Conservation (phyloP, 2,113 vertebrate species). For the Pteropus alecto region DNA sequence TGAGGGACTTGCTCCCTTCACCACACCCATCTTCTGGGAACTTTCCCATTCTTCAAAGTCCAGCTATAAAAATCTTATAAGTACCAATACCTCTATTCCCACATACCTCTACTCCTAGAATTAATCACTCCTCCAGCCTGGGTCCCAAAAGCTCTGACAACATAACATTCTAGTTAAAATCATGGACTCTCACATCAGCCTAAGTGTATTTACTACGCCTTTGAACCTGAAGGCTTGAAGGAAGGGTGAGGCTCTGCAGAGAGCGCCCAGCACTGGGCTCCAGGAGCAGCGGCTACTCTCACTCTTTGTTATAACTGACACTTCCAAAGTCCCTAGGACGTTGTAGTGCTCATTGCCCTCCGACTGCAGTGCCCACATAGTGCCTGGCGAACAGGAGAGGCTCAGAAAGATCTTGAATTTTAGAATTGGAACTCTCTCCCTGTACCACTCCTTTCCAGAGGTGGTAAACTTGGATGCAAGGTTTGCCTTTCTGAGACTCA, state of each 20-base stretch:
- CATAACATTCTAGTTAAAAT: not conserved
- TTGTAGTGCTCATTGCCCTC: too few relatives aligned
- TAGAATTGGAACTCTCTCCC: not conserved
- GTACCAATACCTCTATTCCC: not conserved
- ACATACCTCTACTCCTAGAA: not conserved
- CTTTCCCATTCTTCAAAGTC: not conserved
- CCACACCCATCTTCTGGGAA: not conserved
- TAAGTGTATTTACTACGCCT: not conserved
- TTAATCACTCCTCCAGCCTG: not conserved
- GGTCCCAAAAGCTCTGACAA: not conserved
- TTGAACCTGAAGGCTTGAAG: not conserved
- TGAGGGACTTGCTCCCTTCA: not conserved
- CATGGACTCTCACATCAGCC: not conserved
- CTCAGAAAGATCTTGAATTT: not conserved
- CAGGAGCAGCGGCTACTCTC: accelerated
- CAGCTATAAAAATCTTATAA: not conserved
- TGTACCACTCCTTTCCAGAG: not conserved
- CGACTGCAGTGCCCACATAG: accelerated
- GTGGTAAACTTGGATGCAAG: not conserved
- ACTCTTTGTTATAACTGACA: not conserved
- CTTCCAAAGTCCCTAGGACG: not conserved
- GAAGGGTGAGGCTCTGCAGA: not conserved
- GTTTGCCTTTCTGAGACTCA: not conserved
- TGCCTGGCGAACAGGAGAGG: not conserved
- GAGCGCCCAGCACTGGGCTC: not conserved